A percentile compares a stretch with the other conserved stretches of the same genome.
Conservation (phyloP, 2,113 vertebrate species). For the Columba janthina region DNA sequence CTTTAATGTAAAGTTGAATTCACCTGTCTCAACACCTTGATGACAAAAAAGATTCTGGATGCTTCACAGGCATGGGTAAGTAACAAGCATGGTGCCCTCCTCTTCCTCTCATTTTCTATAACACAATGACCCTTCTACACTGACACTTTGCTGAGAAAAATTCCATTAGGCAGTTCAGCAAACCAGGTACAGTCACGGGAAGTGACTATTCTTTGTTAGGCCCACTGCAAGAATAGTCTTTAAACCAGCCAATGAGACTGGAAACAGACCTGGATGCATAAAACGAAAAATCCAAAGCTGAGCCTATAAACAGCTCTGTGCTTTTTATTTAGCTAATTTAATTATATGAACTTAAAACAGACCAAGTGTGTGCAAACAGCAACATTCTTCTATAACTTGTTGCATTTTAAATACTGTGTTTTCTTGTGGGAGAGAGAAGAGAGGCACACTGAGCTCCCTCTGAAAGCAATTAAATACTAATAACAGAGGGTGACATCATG, state of each 20-base stretch:
- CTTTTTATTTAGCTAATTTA: slow-evolving; percentile 68
- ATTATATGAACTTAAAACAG: slow-evolving; percentile 70
- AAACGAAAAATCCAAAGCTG: slow-evolving; percentile 35
- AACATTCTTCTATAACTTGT: slow-evolving; percentile 62
- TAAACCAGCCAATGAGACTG: background rate
- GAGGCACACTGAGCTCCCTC: slow-evolving; percentile 41
- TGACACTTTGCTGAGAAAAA: background rate
- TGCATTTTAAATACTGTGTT: slow-evolving; percentile 53
- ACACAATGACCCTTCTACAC: background rate
- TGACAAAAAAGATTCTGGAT: background rate
- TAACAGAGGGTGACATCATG: slow-evolving; percentile 67
- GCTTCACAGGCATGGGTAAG: background rate
- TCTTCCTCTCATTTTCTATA: background rate
- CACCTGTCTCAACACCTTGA: background rate
- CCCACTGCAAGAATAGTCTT: background rate
- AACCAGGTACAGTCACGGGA: background rate
- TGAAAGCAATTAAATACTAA: slow-evolving; percentile 71
- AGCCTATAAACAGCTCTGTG: slow-evolving; percentile 26
- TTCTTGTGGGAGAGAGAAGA: slow-evolving; percentile 45
- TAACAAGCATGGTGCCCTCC: background rate
- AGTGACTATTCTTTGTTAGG: slow-evolving; percentile 29
- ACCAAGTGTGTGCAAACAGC: slow-evolving; percentile 44
- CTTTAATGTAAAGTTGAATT: background rate
- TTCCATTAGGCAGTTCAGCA: background rate
- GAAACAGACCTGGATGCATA: slow-evolving; percentile 29